Base-by-base conservation (phyloP, 2,888 invertebrate species). In the Apamea sordens region DNA sequence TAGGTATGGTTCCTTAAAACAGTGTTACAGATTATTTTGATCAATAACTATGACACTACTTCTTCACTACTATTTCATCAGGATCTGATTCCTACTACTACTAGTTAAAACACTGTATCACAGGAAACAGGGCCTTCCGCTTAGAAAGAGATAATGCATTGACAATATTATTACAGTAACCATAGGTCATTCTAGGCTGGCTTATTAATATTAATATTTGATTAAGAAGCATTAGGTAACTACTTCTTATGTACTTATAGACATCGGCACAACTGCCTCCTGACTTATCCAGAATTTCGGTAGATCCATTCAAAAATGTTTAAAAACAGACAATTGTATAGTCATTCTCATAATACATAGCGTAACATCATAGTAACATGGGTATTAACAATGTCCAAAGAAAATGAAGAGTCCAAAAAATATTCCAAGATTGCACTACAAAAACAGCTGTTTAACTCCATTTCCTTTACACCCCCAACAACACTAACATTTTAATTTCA, bases 401-500 rank as follows among this genome's bases (percentile, higher is more conserved):
- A n/a, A 56, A 32, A n/a, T 2, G 0, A 36, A 28, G 0, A 8
- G 0, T 36, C 21, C 5, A 56, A 8, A 36, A 11, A 18, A 24
- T 15, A 68, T 21, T 47, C 7, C 1, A 63, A 61, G 24, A 13
- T 53, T 28, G 28, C 44, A 24, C 41, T 24, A 10, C 28, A 15
- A 47, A 63, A 18, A 50, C 28, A 50, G 59, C 67, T 61, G 36
- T 32, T 41, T 3, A 28, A 50, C 24, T 47, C 7, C 15, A 24
- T 32, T 50, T 56, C 2, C n/a, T 10, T 24, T 24, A 3, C 21
- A 36, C 36, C 41, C 1, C 11, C 15, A 24, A 50, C 44, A 70
- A 61, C 24, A 73, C 21, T 50, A 71, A 28, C 44, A 24, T 70
- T 65, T 71, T 18, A 73, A 80, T 76, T 74, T 59, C 63, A 15